Evolutionary conservation across 37 sponge, comb jelly and placozoan genomes (phyloP), one percentile per base, ranked within the genome.

Genomic region (Petrosia ficiformis): DNA sequence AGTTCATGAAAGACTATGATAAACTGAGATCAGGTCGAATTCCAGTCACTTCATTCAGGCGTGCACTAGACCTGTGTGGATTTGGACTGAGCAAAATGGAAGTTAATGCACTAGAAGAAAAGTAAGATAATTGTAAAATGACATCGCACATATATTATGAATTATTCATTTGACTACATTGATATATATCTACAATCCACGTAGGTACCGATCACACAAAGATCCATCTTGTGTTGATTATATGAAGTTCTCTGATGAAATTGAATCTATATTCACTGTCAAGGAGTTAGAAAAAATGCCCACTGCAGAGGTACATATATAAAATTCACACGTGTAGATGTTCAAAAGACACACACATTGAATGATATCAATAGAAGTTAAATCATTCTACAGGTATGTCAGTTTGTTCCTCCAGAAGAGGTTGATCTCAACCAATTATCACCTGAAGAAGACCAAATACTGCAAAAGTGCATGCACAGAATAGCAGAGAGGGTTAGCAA

Each of bases 1-100:
- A 96, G 74, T 96, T 93, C 67, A 74, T 96, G 77, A 69, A 74
- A 52, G 97, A 96, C 70, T 92, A 93, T 40, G 97, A 96, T 77
- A 89, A 87, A 74, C 75, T 93, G 24, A 40, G 82, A 36, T 75
- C 81, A 37, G 90, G 93, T 11, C 65, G 88, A 35, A 82, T 96
- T 61, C 29, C 70, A 31, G 71, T 67, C 32, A 87, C 78, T 26
- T 69, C 80, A 31, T 96, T 96, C 83, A 56, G 68, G 33, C 66
- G 93, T 58, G 93, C 93, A 8, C 88, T 96, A 42, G 97, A 96
- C 73, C 73, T 96, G 37, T 85, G 93, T 77, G 88, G 89, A 4
- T 81, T 92, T 65, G 57, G 68, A 39, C 85, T 96, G 65, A 81
- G 70, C 10, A 68, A 57, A 31, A 68, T 65, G 30, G 96, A 95